Evolutionary conservation across 2,888 invertebrate species (phyloP), one percentile per base, ranked within the genome.

Genomic region (Catocala fraxini): DNA sequence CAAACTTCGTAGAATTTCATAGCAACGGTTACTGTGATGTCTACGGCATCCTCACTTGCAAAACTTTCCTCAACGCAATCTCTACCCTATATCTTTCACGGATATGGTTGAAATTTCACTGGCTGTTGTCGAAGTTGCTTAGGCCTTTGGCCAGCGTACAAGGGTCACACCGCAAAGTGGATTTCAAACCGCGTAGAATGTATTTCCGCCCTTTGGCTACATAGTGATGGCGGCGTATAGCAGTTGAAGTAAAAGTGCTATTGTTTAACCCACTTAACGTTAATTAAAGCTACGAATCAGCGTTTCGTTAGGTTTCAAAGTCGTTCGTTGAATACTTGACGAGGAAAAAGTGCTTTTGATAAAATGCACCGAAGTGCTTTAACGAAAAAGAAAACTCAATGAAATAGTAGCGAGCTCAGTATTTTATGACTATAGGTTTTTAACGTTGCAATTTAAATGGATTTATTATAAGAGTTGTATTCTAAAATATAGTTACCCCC

Each of bases 151-250:
- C 59, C 73, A 77, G 54, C 46, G 61, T 71, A 72, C 68, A 71
- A 75, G 75, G 83, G 82, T 83, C 79, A 80, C 70, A 73, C 84
- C 85, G 71, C 85, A 87, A 88, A 89, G 83, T 86, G 84, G 82
- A 88, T 87, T 88, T 81, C 79, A 80, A 86, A 88, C 87, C 86
- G 75, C 86, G 73, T 75, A 80, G 83, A 84, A 87, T 85, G 83
- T 85, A 82, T 85, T 86, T 88, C 87, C 87, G 80, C 59, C 70
- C 70, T 77, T 74, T 75, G 71, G 65, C 73, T 66, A 75, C 70
- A 66, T 42, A 73, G 60, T 35, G 51, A 56, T 39, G 61, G 62
- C 15, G 56, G 15, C 39, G 54, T 64, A 47, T 58, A 25, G 51
- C 59, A 43, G 13, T 47, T 65, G 51, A 63, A 71, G 63, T 49